Base-by-base conservation (phyloP, 2,888 invertebrate genomes). In the Abrostola tripartita region DNA sequence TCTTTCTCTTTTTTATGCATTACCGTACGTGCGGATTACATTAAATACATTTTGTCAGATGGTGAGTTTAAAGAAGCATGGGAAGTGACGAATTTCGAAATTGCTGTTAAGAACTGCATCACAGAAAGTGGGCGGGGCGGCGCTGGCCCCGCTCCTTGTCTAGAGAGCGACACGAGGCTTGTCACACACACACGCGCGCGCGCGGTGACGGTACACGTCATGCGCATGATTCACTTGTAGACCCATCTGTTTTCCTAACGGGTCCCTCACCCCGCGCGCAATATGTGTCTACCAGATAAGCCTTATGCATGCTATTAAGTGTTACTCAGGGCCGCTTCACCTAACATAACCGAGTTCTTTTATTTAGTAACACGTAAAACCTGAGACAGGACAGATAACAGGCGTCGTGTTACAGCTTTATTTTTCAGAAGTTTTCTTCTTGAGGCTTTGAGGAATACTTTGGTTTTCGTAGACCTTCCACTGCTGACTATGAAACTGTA, bases 1-100 rank as follows among this genome's bases (percentile, higher is more conserved):
- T 85, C 65, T 86, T 81, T 88, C 83, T 86, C 78, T 87, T 81
- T 89, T 88, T 86, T 87, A 79, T 79, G 88, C 89, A 74, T 80
- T 71, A 80, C 83, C 82, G 79, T 81, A 81, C 78, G 83, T 76
- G 81, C 83, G 87, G 76, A 86, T 82, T 75, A 70, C 79, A 79
- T 79, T 82, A 73, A 71, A 76, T 66, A 81, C 72, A 77, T 79
- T 64, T 65, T 37, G 68, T 80, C 81, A 92, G 91, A 91, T 91
- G 91, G 91, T 92, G 86, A 89, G 88, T 89, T 73, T 75, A 61
- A 69, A 66, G 66, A 67, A 66, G 85, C 86, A 82, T 84, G 84
- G 65, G 65, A 55, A 70, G 73, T 82, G 72, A 68, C 44, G 53
- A 59, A 40, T 69, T 60, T 60, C 47, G 51, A 53, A 62, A 63